Conservation (phyloP, 2,113 vertebrate genomes). For the Ahaetulla prasina region DNA sequence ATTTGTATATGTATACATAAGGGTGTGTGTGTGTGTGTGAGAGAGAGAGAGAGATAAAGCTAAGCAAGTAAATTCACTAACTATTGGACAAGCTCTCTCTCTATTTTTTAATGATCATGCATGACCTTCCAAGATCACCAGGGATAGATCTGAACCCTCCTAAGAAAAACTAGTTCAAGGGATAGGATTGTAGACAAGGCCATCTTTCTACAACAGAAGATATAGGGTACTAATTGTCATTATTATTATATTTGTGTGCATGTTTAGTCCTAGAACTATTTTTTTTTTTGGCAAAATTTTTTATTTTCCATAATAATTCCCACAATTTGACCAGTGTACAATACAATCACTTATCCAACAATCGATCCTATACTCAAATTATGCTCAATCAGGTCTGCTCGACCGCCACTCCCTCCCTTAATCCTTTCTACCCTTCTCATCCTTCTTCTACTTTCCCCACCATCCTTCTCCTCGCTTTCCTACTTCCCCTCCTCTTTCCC, state of each 20-base stretch:
- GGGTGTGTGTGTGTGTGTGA: background rate
- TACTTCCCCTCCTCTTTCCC: too few species aligned
- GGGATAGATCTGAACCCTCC: background rate
- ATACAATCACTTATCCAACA: too few species aligned
- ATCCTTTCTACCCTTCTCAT: too few species aligned
- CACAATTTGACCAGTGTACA: too few species aligned
- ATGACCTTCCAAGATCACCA: background rate
- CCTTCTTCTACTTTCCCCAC: too few species aligned
- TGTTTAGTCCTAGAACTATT: background rate
- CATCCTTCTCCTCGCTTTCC: too few species aligned
- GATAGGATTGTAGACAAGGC: constrained; percentile 12
- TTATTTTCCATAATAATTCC: too few species aligned
- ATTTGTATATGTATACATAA: background rate
- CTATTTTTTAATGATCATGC: background rate
- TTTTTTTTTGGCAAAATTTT: too few species aligned
- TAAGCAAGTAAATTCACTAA: constrained; percentile 18
- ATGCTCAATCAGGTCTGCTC: too few species aligned
- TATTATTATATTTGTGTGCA: background rate
- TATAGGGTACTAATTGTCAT: background rate
- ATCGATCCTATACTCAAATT: too few species aligned
- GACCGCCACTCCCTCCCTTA: too few species aligned
- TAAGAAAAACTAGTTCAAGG: background rate
- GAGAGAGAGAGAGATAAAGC: too few species aligned
- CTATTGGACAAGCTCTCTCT: background rate
- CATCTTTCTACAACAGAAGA: background rate